A percentile compares a stretch with the other conserved stretches of the same genome.
Evolutionary conservation across 2,888 invertebrate species (phyloP).

Genomic region (Pandemis corylana): DNA sequence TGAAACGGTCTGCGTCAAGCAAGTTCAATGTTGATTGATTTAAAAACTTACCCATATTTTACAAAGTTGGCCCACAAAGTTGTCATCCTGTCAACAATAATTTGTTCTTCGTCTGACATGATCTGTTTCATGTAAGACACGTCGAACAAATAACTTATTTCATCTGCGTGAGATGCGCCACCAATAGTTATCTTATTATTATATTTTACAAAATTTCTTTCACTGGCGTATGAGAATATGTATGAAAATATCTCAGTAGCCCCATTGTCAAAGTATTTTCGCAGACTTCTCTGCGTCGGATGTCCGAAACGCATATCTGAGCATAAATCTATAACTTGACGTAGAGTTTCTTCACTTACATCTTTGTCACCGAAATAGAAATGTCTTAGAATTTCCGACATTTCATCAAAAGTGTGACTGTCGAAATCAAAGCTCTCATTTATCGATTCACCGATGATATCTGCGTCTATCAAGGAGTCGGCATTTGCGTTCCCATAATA

Average conservation of each 20-base stretch:
- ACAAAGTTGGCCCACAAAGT: slow-evolving; percentile 57
- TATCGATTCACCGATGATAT: slow-evolving; percentile 17
- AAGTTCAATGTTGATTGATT: too few relatives aligned
- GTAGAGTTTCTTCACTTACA: slow-evolving; percentile 48
- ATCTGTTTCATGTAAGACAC: slow-evolving; percentile 13
- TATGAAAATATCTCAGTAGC: slow-evolving; percentile 16
- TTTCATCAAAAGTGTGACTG: slow-evolving; percentile 44
- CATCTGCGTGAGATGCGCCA: slow-evolving; percentile 37
- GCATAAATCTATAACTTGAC: slow-evolving; percentile 53
- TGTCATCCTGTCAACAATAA: slow-evolving; percentile 51
- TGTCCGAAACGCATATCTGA: slow-evolving; percentile 53
- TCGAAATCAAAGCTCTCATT: slow-evolving; percentile 42
- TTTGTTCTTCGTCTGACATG: slow-evolving; percentile 45
- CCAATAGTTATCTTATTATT: slow-evolving; percentile 9
- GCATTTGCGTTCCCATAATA: not conserved
- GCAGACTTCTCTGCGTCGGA: slow-evolving; percentile 54
- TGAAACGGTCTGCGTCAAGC: too few relatives aligned
- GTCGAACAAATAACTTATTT: slow-evolving; percentile 39
- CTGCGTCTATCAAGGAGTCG: slow-evolving; percentile 12
- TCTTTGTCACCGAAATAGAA: slow-evolving; percentile 51
- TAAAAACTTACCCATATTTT: slow-evolving; percentile 52
- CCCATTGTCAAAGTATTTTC: slow-evolving; percentile 23
- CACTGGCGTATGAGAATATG: slow-evolving; percentile 34
- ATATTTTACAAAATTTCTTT: slow-evolving; percentile 31
- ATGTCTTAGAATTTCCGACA: slow-evolving; percentile 45